These are phyloP conservation scores for Chaitophorus viminalis DNA, from an alignment of 2,888 invertebrate species.

Conservation along the genomic window DNA sequence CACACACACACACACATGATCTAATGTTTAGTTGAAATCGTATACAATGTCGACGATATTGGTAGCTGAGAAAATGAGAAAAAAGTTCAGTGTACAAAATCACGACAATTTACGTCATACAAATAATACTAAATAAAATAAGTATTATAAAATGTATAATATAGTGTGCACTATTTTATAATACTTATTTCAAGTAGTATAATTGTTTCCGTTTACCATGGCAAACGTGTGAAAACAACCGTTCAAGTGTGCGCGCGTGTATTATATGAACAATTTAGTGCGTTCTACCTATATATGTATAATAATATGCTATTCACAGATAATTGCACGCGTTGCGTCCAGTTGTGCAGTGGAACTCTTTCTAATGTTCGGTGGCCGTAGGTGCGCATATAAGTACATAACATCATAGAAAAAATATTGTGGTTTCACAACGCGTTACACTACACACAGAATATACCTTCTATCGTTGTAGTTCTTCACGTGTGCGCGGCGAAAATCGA, in stretches of 20 bases:
- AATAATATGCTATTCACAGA: constrained; percentile 4
- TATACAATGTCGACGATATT: not conserved
- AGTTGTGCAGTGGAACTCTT: not conserved
- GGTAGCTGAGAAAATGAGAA: not conserved
- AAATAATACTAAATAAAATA: not conserved
- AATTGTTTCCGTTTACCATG: not conserved
- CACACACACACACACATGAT: constrained; percentile 33
- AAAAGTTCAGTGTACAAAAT: not conserved
- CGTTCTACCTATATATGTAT: too few relatives aligned
- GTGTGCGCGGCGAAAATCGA: too few relatives aligned
- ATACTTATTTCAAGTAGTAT: not conserved
- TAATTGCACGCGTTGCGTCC: not conserved
- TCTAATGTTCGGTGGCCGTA: not conserved
- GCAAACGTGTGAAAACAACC: not conserved
- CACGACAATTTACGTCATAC: not conserved
- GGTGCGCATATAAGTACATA: not conserved
- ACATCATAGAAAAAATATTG: not conserved
- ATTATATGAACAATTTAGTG: not conserved
- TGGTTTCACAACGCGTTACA: not conserved
- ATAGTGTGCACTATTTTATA: not conserved
- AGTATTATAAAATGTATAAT: too few relatives aligned
- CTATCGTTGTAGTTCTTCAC: not conserved
- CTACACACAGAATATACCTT: not conserved
- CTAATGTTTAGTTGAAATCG: constrained; percentile 39
- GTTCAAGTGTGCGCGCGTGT: not conserved